Conservation (phyloP, 2,888 invertebrate species). For the Eucera pruinosa region DNA sequence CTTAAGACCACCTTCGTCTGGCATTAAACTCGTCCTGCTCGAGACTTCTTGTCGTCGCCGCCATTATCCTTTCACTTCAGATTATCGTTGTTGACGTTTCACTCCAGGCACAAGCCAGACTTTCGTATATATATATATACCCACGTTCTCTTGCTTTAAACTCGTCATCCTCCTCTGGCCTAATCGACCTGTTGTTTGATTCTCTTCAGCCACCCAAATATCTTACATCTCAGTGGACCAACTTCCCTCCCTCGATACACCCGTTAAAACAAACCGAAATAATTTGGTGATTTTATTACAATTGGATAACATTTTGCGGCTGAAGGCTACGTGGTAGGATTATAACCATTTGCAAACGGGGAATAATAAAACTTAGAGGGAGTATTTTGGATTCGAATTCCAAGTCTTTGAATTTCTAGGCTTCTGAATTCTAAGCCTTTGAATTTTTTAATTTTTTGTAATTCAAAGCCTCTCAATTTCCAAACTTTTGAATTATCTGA, state of each 20-base stretch:
- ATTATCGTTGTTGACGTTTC: constrained; percentile 37
- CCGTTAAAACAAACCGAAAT: not conserved
- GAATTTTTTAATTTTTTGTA: too few relatives aligned
- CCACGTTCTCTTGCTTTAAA: constrained; percentile 3
- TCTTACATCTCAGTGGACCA: not conserved
- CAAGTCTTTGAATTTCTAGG: too few relatives aligned
- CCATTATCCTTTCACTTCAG: constrained; percentile 22
- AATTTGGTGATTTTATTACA: not conserved
- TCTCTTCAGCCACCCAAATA: not conserved
- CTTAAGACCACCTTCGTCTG: constrained; percentile 9
- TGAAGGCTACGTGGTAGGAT: not conserved
- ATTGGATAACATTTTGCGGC: not conserved
- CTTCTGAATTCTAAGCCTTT: too few relatives aligned
- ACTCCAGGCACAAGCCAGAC: constrained; percentile 21
- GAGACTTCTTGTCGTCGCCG: constrained; percentile 8
- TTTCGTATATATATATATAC: too few relatives aligned
- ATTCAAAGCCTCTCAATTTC: too few relatives aligned
- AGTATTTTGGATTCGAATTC: too few relatives aligned
- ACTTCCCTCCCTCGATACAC: not conserved
- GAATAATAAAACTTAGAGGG: too few relatives aligned
- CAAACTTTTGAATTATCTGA: too few relatives aligned
- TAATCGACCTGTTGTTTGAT: constrained; percentile 1
- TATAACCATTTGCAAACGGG: too few relatives aligned
- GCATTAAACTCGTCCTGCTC: constrained; percentile 11
- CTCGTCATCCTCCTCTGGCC: constrained; percentile 6